These are phyloP conservation scores for Slavum lentiscoides DNA, from an alignment of 2,888 invertebrate species.

Conservation along the genomic window DNA sequence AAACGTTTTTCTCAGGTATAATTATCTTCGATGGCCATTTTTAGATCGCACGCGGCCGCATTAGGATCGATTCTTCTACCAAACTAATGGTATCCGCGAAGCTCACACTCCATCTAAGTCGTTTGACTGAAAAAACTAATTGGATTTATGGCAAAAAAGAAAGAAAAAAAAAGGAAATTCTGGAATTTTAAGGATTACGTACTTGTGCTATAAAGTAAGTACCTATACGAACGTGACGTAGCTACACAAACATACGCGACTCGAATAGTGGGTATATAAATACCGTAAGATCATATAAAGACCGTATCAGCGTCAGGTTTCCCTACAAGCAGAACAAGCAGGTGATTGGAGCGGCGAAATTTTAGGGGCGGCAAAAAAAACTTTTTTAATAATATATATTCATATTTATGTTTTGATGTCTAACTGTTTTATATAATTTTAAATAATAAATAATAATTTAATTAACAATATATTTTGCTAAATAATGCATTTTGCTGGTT, in stretches of 20 bases:
- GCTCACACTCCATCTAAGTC: neutral
- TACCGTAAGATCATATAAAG: too few species aligned
- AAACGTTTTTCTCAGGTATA: conserved; percentile 15
- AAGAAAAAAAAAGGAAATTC: neutral
- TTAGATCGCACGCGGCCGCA: neutral
- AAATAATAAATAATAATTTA: too few species aligned
- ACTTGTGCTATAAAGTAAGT: too few species aligned
- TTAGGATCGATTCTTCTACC: conserved; percentile 2
- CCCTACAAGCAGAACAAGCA: too few species aligned
- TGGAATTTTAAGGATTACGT: neutral
- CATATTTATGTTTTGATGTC: too few species aligned
- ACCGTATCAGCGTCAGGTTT: too few species aligned
- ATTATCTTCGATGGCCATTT: conserved; percentile 7
- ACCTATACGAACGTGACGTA: neutral
- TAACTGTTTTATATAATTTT: too few species aligned
- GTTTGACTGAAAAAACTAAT: conserved; percentile 28
- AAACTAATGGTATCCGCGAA: conserved; percentile 4
- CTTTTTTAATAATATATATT: too few species aligned
- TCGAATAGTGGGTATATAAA: neutral
- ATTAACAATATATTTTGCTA: too few species aligned
- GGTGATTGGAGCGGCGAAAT: too few species aligned
- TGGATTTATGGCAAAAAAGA: neutral
- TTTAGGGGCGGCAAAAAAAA: too few species aligned
- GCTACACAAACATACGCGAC: neutral
- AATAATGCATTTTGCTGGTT: too few species aligned